A percentile compares a stretch with the other conserved stretches of the same genome.
These are phyloP conservation scores for Apotomis turbidana DNA, from an alignment of 2,888 invertebrate genomes.

Conservation along the genomic window DNA sequence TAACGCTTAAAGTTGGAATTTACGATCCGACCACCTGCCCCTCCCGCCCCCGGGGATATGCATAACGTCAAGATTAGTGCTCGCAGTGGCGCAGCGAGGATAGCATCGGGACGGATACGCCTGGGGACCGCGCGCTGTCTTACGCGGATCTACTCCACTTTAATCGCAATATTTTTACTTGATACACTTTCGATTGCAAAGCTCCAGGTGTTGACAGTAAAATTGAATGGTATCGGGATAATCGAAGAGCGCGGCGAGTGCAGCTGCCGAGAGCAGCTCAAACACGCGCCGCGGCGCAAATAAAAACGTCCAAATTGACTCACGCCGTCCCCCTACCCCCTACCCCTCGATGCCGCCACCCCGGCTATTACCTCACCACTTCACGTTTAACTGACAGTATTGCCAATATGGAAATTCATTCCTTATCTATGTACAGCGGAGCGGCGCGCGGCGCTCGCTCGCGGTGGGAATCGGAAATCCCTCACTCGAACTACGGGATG, in stretches of 20 bases:
- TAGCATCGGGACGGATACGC: neutral
- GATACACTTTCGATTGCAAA: neutral
- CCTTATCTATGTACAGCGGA: constrained; percentile 23
- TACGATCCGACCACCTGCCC: constrained; percentile 47
- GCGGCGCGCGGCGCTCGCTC: neutral
- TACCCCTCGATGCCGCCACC: neutral
- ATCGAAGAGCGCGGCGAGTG: constrained; percentile 1
- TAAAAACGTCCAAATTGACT: constrained; percentile 34
- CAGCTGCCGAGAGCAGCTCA: constrained; percentile 34
- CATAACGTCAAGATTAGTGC: constrained; percentile 5
- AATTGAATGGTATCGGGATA: constrained; percentile 27
- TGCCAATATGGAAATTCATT: constrained; percentile 36
- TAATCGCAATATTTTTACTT: constrained; percentile 2
- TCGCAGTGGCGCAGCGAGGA: neutral
- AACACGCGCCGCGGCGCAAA: constrained; percentile 25
- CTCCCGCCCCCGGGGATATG: neutral
- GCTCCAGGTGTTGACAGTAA: constrained; percentile 21
- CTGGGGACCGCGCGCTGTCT: neutral
- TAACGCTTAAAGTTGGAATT: constrained; percentile 51
- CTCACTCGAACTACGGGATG: neutral
- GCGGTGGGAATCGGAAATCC: no score
- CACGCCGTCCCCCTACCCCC: constrained; percentile 6
- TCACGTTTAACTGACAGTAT: constrained; percentile 28
- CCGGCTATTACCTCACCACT: neutral
- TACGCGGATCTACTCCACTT: neutral